Evolutionary conservation across 2,797 vertebrate species (phyloP).

Genomic region (Sus cebifrons): DNA sequence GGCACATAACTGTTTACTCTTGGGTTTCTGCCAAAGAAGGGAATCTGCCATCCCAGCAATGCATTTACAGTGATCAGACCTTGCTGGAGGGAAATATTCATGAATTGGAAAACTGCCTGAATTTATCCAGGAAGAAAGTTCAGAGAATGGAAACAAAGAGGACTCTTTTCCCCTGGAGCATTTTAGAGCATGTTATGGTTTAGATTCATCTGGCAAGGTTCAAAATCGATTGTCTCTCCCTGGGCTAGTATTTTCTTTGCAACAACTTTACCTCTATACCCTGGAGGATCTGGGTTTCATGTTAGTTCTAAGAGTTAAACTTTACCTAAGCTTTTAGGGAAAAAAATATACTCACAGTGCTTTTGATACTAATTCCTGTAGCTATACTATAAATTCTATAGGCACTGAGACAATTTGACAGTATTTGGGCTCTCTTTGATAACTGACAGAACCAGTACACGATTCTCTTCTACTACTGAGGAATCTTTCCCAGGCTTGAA

Average conservation of each 20-base stretch:
- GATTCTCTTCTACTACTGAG: background rate
- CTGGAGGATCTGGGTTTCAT: background rate
- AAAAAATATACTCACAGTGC: background rate
- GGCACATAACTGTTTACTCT: conserved; percentile 56
- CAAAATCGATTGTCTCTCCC: background rate
- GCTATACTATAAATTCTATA: background rate
- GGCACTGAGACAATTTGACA: background rate
- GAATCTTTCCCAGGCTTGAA: background rate
- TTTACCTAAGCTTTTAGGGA: conserved; percentile 44
- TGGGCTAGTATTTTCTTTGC: conserved; percentile 39
- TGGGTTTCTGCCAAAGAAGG: conserved; percentile 62
- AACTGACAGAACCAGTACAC: rapidly evolving
- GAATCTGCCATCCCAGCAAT: background rate
- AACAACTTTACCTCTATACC: background rate
- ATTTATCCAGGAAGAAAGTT: conserved; percentile 60
- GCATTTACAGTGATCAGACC: conserved; percentile 18
- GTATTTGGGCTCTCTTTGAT: background rate
- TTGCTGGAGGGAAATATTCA: conserved; percentile 64
- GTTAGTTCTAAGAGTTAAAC: conserved; percentile 17
- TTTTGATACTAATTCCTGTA: conserved; percentile 26
- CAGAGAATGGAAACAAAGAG: conserved; percentile 47
- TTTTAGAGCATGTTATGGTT: background rate
- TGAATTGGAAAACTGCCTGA: conserved; percentile 68
- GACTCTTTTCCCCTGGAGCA: background rate
- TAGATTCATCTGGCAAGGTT: conserved; percentile 23